Evolutionary conservation across 2,797 vertebrate species (phyloP).

Genomic region (Macropodus opercularis): DNA sequence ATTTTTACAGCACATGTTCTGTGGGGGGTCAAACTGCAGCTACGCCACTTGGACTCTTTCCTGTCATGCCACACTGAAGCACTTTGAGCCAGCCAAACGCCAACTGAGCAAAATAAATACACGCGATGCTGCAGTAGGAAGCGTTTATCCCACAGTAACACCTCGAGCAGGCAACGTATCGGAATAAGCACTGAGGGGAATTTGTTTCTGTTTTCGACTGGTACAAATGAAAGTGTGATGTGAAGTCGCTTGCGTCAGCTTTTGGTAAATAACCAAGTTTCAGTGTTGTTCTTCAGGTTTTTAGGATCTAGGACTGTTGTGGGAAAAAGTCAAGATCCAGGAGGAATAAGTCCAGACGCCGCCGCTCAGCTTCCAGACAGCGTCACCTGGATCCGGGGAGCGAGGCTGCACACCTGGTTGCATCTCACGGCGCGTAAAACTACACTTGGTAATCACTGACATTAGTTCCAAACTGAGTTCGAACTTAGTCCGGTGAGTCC

Average conservation of each 20-base stretch:
- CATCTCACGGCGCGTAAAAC: background rate
- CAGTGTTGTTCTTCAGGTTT: too few relatives aligned
- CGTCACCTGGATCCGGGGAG: too few relatives aligned
- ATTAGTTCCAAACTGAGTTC: background rate
- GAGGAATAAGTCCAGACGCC: too few relatives aligned
- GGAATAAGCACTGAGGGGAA: slow-evolving; percentile 4
- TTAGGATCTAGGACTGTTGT: too few relatives aligned
- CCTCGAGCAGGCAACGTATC: slow-evolving; percentile 6
- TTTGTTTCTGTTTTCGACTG: background rate
- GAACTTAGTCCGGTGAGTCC: slow-evolving; percentile 8
- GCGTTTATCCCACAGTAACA: slow-evolving; percentile 37
- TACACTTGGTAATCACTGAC: background rate
- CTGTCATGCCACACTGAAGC: slow-evolving; percentile 77
- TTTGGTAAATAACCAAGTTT: background rate
- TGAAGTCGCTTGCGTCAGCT: background rate
- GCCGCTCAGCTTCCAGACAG: too few relatives aligned
- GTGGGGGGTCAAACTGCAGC: slow-evolving; percentile 59
- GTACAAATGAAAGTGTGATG: slow-evolving; percentile 19
- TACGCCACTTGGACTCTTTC: slow-evolving; percentile 73
- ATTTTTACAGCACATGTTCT: too few relatives aligned
- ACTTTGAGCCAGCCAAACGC: slow-evolving; percentile 66
- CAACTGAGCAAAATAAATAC: slow-evolving; percentile 70
- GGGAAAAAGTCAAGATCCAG: too few relatives aligned
- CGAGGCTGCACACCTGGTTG: too few relatives aligned
- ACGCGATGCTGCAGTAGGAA: slow-evolving; percentile 32